Evolutionary conservation across 2,797 vertebrate species (phyloP).

Genomic region (Trachurus trachurus): DNA sequence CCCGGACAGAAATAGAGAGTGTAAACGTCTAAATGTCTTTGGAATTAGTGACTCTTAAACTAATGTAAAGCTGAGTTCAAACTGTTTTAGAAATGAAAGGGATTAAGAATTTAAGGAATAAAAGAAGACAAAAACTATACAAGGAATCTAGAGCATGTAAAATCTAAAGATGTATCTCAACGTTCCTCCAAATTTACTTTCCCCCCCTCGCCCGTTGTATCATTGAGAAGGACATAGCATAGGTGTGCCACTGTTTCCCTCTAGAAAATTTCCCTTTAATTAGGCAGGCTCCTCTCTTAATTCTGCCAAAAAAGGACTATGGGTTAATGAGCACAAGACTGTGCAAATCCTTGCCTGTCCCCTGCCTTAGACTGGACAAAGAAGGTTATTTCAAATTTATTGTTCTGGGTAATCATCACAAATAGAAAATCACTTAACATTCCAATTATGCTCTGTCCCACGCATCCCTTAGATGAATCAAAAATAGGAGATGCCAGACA

Average conservation of each 20-base stretch:
- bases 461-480: conserved; percentile 74
- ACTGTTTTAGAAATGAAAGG: background rate
- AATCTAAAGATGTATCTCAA: background rate
- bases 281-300: conserved; percentile 44
- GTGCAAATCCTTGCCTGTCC: conserved; percentile 56
- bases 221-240: conserved; percentile 30
- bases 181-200: background rate
- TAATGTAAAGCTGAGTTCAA: background rate
- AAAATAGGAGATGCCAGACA: conserved; percentile 75
- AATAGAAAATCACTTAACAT: conserved; percentile 81
- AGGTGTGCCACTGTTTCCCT: conserved; percentile 40
- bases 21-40: conserved; percentile 13
- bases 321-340: conserved; percentile 65
- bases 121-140: background rate
- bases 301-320: conserved; percentile 52
- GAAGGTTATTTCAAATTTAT: conserved; percentile 78
- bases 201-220: background rate
- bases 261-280: conserved; percentile 43
- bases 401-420: conserved; percentile 79
- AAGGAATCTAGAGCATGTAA: background rate
- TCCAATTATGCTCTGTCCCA: conserved; percentile 73
- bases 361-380: conserved; percentile 63
- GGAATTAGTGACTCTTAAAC: conserved; percentile 17
- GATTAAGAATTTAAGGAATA: background rate
- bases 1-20: background rate